Percentiles rank a stretch among this genome's conserved stretches.
Evolutionary conservation across 2,113 vertebrate species (phyloP).

Genomic region (Chlorodrepanis virens): DNA sequence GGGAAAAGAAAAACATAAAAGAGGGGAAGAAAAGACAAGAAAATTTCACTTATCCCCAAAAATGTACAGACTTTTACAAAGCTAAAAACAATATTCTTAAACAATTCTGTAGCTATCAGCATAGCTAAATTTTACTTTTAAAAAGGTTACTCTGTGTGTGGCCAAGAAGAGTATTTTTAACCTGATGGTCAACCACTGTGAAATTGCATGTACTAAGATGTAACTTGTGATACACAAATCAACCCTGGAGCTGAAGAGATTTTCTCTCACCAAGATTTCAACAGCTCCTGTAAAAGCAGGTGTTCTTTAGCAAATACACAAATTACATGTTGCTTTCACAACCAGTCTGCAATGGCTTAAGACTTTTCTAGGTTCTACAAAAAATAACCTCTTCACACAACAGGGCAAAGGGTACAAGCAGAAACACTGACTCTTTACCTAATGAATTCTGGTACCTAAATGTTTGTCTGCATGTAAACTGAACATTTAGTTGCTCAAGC

Average conservation of each 20-base stretch:
- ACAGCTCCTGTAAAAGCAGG: background rate
- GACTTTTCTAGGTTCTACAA: background rate
- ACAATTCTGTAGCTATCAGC: background rate
- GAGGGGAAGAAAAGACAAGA: fast-evolving
- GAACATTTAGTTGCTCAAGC: fast-evolving
- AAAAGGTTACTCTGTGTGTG: background rate
- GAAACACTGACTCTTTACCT: background rate
- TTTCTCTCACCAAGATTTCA: background rate
- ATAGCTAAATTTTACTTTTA: background rate
- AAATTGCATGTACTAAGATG: conserved; percentile 68
- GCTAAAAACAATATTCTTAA: background rate
- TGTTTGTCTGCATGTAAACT: background rate
- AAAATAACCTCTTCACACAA: background rate
- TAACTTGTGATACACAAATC: background rate
- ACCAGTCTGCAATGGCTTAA: background rate
- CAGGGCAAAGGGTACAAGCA: background rate
- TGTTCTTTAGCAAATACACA: background rate
- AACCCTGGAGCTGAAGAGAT: conserved; percentile 15
- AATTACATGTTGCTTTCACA: background rate
- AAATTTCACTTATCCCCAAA: background rate
- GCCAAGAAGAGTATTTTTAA: conserved; percentile 52
- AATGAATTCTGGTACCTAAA: background rate
- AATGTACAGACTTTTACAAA: background rate
- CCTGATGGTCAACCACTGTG: conserved; percentile 73
- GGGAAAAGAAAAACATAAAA: background rate